A percentile compares a stretch with the other conserved stretches of the same genome.
These are phyloP conservation scores for Cosmorhoe ocellata DNA, from an alignment of 2,888 invertebrate species.

Conservation along the genomic window DNA sequence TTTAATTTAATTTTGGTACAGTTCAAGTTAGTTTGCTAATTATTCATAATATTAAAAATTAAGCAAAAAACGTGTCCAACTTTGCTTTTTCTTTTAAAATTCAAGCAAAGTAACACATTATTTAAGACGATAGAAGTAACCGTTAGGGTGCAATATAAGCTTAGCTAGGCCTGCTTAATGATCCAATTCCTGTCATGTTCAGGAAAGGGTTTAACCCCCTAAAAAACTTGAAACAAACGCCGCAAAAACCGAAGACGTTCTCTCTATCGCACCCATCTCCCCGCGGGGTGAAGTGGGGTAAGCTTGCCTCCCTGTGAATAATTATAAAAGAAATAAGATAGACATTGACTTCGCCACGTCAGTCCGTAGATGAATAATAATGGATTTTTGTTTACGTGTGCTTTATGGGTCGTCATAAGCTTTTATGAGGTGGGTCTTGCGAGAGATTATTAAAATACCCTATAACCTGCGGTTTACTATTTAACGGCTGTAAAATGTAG, in stretches of 20 bases:
- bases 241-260: conserved; percentile 82
- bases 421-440: conserved; percentile 56
- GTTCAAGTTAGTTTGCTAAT: too few species aligned
- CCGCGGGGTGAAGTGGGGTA: conserved; percentile 41
- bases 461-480: conserved; percentile 6
- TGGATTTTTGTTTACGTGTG: conserved; percentile 78
- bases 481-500: conserved; percentile 6
- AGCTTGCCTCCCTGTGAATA: conserved; percentile 65
- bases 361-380: conserved; percentile 79
- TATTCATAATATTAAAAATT: too few species aligned
- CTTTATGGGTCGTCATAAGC: conserved; percentile 56
- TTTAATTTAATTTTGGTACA: conserved; percentile 6
- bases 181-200: conserved; percentile 83
- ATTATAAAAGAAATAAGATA: conserved; percentile 83
- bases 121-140: conserved; percentile 44
- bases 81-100: conserved; percentile 35
- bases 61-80: neutral
- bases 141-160: conserved; percentile 27
- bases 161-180: conserved; percentile 75
- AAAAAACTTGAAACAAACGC: conserved; percentile 82
- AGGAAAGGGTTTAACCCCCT: conserved; percentile 82
- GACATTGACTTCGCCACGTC: conserved; percentile 80
- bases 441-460: conserved; percentile 54
- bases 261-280: conserved; percentile 59
- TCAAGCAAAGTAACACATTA: conserved; percentile 35